Base-by-base conservation (phyloP, 2,888 invertebrate genomes). In the Chironomus riparius region DNA sequence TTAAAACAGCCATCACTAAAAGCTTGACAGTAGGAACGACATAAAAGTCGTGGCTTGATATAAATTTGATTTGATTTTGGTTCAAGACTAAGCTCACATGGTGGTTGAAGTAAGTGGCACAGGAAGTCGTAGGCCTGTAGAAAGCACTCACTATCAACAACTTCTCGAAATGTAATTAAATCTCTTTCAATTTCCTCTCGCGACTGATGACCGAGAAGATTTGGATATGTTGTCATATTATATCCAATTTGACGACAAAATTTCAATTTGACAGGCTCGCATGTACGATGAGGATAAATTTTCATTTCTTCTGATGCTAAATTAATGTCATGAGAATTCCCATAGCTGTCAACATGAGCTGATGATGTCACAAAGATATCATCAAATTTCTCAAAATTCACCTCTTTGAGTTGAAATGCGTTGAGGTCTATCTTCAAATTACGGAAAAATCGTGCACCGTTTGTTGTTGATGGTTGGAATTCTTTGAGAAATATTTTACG, bases 61-160 rank as follows among this genome's bases (percentile, higher is more conserved):
- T 15, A n/a, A 69, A 76, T 69, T 22, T 76, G 69, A 47, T 76
- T 76, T 0, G 24, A 18, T 50, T 69, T 68, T n/a, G 83, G 83
- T 77, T 83, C 82, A 15, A 81, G 77, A 0, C 93, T 92, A 77
- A 91, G 83, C 28, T 88, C 86, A 81, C 95, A 95, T 0, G 90
- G 88, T 0, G 95, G 95, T 82, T 95, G 95, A 68, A 95, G 85
- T 77, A 94, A 87, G 80, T 92, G 91, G 80, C 96, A 96, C 5
- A 96, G 89, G 81, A 95, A 95, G 80, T 96, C 94, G 84, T 93
- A 93, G 0, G 95, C 94, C 79, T 93, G 87, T 78, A 91, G 87
- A 80, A 93, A 95, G 82, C 96, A 96, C 83, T 95, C 95, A 0
- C 93, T 93, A 82, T 95, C 95, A 6, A 95, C 90, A n/a, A 95